phyloP scores from a whole-genome alignment of 2,797 vertebrate genomes.

The Lepilemur septentrionalis region DNA sequence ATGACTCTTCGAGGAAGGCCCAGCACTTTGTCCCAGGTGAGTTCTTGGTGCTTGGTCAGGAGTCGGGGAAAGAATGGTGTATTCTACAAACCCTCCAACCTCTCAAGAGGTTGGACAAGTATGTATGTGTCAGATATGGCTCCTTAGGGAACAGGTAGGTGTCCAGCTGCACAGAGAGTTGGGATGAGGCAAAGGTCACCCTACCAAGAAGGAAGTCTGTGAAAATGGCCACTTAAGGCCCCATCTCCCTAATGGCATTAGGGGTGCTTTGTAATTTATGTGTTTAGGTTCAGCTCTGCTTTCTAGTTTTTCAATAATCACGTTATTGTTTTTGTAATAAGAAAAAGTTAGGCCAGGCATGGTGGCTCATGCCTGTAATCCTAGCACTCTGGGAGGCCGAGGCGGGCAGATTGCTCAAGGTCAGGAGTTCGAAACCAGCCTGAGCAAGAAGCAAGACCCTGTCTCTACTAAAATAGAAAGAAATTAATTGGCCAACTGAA shows the following conservation, averaged over 20 bases:
- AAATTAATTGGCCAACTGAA: too few relatives aligned
- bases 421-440: too few relatives aligned
- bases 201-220: neutral
- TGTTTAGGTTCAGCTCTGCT: neutral
- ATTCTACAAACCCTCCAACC: neutral
- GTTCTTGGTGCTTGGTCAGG: neutral
- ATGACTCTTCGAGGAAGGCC: neutral
- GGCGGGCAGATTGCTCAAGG: too few relatives aligned
- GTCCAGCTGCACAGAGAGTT: neutral
- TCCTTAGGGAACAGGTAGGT: neutral
- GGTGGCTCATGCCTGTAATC: too few relatives aligned
- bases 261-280: neutral
- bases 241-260: neutral
- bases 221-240: neutral
- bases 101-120: neutral
- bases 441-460: too few relatives aligned
- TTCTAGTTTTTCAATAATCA: neutral
- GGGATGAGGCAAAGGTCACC: neutral
- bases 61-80: neutral
- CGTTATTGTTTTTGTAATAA: constrained; percentile 24
- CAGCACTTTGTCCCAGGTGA: neutral
- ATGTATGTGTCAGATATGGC: neutral
- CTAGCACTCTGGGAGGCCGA: too few relatives aligned
- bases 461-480: too few relatives aligned
- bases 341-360: neutral